Evolutionary conservation across 64 coral and sea anemone species (phyloP), one percentile per base, ranked within the genome.

Genomic region (Montipora capricornis): DNA sequence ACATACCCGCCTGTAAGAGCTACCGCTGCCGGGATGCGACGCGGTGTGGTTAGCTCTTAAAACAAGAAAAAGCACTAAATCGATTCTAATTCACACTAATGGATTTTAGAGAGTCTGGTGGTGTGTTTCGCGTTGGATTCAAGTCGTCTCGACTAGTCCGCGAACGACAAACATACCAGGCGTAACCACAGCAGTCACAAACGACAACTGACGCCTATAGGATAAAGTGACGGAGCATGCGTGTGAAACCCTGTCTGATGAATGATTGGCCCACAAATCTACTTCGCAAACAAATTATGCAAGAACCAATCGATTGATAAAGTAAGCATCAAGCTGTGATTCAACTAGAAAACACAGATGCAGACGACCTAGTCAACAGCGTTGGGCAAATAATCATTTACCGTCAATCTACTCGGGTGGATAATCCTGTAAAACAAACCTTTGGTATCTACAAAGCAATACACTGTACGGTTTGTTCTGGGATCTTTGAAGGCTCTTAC

Each of bases 51-150:
- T 86, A 69, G 16, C 82, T 50, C 66, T 86, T 51, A 93, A 88
- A 88, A 93, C 77, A 81, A 93, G 83, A 75, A 88, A 93, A 88
- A 80, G 92, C 70, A 93, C 92, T 80, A 93, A 93, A 77, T 70
- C 47, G 83, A 85, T 24, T 73, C 55, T 89, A 89, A 89, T 78
- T 76, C 87, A 62, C 73, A 58, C 75, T 78, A 76, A 78, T 89
- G 71, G 87, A 89, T 89, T 82, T 82, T 75, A 71, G 89, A 91
- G 57, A 51, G 71, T 91, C 78, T 90, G 44, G 49, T 80, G 48
- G 68, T 81, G 68, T 81, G 47, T 71, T 90, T 83, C 74, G 78
- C 78, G n/a, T 60, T 71, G 79, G 79, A 83, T 44, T 82, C 51
- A 68, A 74, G 26, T 49, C 15, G 67, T 91, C 15, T 2, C 52